Evolutionary conservation across 2,888 invertebrate species (phyloP), one percentile per base, ranked within the genome.

Genomic region (Drosophila neonasuta): DNA sequence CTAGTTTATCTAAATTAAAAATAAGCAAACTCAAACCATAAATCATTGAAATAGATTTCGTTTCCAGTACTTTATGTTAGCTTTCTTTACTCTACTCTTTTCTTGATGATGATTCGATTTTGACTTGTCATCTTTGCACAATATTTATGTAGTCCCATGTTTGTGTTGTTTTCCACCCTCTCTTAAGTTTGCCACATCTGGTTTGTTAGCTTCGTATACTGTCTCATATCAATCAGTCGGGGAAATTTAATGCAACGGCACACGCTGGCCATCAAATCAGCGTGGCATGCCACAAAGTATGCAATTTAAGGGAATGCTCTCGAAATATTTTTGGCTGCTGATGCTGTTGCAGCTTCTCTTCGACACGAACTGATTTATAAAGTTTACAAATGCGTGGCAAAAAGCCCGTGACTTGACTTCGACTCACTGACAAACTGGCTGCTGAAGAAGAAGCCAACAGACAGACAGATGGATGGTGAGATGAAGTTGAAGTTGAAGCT

Each of bases 301-400:
- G 87, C 87, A 81, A 81, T 81, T 79, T 86, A 82, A 71, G 83
- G 6, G 78, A 59, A 41, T 57, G 44, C 17, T 8, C 24, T 46
- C 44, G 56, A 68, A 57, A 72, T 52, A 68, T 74, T 59, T 61
- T 80, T 65, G 61, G 75, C 67, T 83, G 13, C 13, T 13, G 13
- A 13, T 13, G 13, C 13, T 13, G 13, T 13, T 13, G 70, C 64
- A 71, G 79, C 74, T 24, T 24, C 24, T 24, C 24, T 85, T 87
- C 81, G 81, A 81, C 81, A 87, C 81, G 81, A 87, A 81, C 87
- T 81, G 81, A 81, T 81, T 81, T 81, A 81, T 81, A 87, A 81
- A 81, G 81, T 81, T 87, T 81, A 87, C 81, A 81, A 81, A 81
- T 81, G 81, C 81, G 87, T 87, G 86, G 87, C 83, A 82, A 85